Evolutionary conservation across 2,888 invertebrate genomes (phyloP).

Genomic region (Sarcophaga carnaria): DNA sequence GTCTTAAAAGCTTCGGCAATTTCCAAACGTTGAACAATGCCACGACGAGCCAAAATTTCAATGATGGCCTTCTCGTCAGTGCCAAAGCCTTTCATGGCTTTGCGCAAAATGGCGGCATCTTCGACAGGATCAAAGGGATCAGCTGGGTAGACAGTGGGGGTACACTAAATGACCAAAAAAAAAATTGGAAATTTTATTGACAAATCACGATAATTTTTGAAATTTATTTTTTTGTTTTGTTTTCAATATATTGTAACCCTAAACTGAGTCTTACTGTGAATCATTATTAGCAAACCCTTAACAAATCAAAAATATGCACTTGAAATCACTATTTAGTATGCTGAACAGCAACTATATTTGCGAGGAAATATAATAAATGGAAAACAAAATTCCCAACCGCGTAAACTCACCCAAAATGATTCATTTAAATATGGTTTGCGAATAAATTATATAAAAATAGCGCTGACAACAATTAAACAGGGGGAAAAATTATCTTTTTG

Average conservation of each 20-base stretch:
- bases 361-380: background rate
- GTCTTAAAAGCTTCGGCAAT: slow-evolving; percentile 96
- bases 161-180: slow-evolving; percentile 84
- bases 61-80: slow-evolving; percentile 96
- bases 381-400: slow-evolving; percentile 1
- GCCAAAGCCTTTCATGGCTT: slow-evolving; percentile 96
- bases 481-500: background rate
- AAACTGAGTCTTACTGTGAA: background rate
- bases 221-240: no score
- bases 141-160: slow-evolving; percentile 93
- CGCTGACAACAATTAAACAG: background rate
- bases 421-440: slow-evolving; percentile 7
- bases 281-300: slow-evolving; percentile 36
- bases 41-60: slow-evolving; percentile 92
- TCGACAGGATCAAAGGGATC: slow-evolving; percentile 92
- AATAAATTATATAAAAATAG: slow-evolving; percentile 4
- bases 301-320: slow-evolving; percentile 48
- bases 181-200: slow-evolving; percentile 12
- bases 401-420: slow-evolving; percentile 14
- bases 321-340: slow-evolving; percentile 53
- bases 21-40: slow-evolving; percentile 94
- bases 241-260: no score
- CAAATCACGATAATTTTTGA: no score
- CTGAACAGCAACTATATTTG: slow-evolving; percentile 28
- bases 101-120: slow-evolving; percentile 92